Evolutionary conservation across 2,113 vertebrate genomes (phyloP), one percentile per base, ranked within the genome.

Genomic region (Rhinoderma darwinii): DNA sequence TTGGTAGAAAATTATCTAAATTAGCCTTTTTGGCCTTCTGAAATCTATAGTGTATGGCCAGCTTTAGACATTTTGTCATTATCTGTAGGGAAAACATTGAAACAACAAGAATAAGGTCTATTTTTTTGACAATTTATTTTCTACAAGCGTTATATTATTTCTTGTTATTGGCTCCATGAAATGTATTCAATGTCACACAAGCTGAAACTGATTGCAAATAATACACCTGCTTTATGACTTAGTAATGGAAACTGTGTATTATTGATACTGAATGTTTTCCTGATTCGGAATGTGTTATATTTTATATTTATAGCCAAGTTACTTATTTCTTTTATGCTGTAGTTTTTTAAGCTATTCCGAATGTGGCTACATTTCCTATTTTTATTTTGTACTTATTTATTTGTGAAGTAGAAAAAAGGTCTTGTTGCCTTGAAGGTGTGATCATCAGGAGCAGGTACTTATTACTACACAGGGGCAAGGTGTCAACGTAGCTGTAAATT

Each of bases 401-500:
- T 32, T 50, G 3, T 30, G 5, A 0, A 35, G 43, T 47, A 83
- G 43, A 70, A 82, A 25, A 59, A 32, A 44, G 27, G 63, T 50
- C 2, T 47, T 82, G 37, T 83, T 50, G 20, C 61, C 20, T 47
- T 25, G 41, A 50, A 83, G n/a, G 81, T 47, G 59, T 35, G 41
- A 83, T 72, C 82, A 83, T 43, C 32, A 82, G n/a, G 15, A 43
- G n/a, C 2, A 37, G 63, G 35, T 51, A 72, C 44, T 61, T 72
- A 70, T 72, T 83, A 54, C 44, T 70, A 72, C 66, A 35, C 27
- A 14, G 22, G 39, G 17, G 63, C 63, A 37, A 27, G 25, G 63
- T 51, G 66, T 83, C 25, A 72, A 30, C 5, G 8, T 63, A 66
- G 37, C 73, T 50, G 54, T 85, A 66, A 85, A 63, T 77, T 84